phyloP scores from a whole-genome alignment of 1,140 invertebrate genomes.

The Acromyrmex charruanus region DNA sequence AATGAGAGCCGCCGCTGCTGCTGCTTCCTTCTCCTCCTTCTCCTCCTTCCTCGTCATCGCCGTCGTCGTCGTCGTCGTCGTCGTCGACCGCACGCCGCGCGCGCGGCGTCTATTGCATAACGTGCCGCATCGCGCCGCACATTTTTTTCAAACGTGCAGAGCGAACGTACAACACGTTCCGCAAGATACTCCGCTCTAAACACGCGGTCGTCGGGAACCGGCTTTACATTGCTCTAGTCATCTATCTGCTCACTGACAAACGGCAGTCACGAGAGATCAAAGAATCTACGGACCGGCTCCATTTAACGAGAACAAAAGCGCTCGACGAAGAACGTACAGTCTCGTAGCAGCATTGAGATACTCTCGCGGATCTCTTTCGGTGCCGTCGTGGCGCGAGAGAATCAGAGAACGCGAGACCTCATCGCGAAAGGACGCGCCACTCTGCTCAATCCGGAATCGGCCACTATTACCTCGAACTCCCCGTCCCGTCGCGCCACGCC shows the following conservation, averaged over 20 bases:
- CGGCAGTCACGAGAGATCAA: not conserved
- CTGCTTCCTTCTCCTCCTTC: conserved; percentile 4
- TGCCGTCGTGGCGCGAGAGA: not conserved
- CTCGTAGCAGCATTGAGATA: not conserved
- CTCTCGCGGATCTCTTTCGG: not conserved
- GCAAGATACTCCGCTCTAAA: not conserved
- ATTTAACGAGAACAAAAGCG: too few species aligned
- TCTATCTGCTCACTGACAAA: not conserved
- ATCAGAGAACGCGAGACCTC: not conserved
- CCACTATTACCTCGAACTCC: conserved; percentile 27
- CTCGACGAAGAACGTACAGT: not conserved
- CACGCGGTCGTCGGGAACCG: not conserved
- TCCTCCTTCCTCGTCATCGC: not conserved
- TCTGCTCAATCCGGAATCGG: conserved; percentile 17
- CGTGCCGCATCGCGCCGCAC: conserved; percentile 4
- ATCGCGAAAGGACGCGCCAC: conserved; percentile 25
- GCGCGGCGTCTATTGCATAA: conserved; percentile 52
- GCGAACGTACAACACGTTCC: not conserved
- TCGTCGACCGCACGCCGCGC: not conserved
- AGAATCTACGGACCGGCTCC: not conserved
- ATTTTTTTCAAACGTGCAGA: conserved; percentile 1
- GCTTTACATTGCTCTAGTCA: not conserved
- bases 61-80: not conserved
- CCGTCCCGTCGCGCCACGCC: not conserved
- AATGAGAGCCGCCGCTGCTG: not conserved